These are phyloP conservation scores for Chaetops frenatus DNA, from an alignment of 2,113 vertebrate species.

Conservation along the genomic window DNA sequence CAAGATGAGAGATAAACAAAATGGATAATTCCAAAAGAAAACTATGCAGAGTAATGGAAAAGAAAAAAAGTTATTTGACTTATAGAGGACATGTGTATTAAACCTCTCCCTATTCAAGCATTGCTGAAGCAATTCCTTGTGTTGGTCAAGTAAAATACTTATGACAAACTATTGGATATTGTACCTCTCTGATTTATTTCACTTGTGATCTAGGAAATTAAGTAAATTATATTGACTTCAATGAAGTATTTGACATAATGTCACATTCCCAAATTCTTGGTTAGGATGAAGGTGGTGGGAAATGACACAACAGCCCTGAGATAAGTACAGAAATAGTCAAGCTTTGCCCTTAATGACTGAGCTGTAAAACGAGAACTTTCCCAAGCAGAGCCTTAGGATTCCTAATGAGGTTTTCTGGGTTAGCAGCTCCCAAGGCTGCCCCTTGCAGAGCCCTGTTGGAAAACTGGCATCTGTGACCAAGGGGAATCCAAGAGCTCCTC, in stretches of 20 bases:
- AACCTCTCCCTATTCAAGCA: neutral
- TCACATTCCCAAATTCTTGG: neutral
- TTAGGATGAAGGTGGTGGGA: neutral
- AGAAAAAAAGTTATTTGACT: neutral
- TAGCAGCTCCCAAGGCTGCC: neutral
- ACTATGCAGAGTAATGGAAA: neutral
- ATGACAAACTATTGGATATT: neutral
- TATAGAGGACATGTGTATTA: neutral
- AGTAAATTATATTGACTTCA: neutral
- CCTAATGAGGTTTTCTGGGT: neutral
- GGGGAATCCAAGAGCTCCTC: too few relatives aligned
- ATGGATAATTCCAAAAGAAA: neutral
- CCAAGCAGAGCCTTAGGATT: neutral
- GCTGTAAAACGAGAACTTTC: neutral
- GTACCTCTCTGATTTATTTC: neutral
- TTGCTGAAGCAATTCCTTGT: neutral
- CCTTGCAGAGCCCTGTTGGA: neutral
- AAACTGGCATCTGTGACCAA: neutral
- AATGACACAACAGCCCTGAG: neutral
- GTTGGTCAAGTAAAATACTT: neutral
- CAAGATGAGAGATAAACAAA: neutral
- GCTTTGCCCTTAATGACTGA: neutral
- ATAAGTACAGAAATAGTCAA: neutral
- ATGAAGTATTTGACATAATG: neutral
- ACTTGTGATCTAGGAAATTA: too few relatives aligned